phyloP scores from a whole-genome alignment of 23 tunicate species.

The Oikopleura albicans region DNA sequence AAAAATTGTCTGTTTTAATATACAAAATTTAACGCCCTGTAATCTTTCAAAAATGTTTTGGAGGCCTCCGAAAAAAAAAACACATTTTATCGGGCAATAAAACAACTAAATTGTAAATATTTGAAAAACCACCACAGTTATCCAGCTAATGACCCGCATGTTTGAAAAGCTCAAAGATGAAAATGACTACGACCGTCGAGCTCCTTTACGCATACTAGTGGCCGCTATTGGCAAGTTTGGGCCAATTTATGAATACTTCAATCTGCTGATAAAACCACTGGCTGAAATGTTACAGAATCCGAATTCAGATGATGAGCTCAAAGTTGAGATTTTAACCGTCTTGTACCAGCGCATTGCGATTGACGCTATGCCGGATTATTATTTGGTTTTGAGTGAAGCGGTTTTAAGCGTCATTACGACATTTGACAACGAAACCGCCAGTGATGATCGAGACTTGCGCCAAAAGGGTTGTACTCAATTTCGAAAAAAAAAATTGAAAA shows the following conservation, averaged over 20 bases:
- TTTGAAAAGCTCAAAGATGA: neutral
- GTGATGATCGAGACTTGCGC: neutral
- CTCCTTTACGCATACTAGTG: neutral
- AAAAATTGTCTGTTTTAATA: no score
- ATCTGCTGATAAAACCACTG: neutral
- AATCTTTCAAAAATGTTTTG: no score
- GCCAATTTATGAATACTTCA: neutral
- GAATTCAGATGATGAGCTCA: neutral
- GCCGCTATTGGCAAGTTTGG: neutral
- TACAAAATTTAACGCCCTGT: no score
- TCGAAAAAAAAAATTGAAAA: no score
- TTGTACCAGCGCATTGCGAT: neutral
- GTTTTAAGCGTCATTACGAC: neutral
- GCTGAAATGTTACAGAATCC: neutral
- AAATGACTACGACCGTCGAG: neutral
- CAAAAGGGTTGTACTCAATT: no score
- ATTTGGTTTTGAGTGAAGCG: neutral
- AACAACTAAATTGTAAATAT: no score
- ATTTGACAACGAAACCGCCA: neutral
- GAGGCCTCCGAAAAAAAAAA: no score
- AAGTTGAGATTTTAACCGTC: neutral
- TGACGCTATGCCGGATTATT: conserved; percentile 5
- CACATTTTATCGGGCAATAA: no score
- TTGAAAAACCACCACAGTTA: no score
- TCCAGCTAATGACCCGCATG: neutral